Conservation (phyloP, 2,888 invertebrate genomes). For the Ptilodon capucinus region DNA sequence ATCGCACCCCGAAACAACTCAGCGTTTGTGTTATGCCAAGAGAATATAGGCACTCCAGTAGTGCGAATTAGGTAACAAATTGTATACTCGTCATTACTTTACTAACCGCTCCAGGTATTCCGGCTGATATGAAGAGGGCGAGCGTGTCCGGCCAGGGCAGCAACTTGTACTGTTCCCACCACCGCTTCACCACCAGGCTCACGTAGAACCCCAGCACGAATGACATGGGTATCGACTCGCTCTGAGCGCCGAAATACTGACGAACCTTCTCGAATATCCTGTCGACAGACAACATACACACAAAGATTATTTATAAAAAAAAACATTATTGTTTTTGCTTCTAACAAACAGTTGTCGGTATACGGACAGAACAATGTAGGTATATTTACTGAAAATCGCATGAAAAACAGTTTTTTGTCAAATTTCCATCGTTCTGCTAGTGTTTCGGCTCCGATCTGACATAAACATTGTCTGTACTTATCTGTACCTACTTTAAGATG, state of each 20-base stretch:
- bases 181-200: conserved; percentile 93
- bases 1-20: no score
- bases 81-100: conserved; percentile 62
- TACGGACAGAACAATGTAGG: no score
- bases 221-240: conserved; percentile 96
- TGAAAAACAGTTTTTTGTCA: no score
- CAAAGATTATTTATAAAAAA: not conserved
- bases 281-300: conserved; percentile 48
- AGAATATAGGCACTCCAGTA: not conserved
- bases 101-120: conserved; percentile 94
- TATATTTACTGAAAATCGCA: no score
- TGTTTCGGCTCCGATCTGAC: no score
- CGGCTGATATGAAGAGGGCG: conserved; percentile 95
- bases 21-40: no score
- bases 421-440: no score
- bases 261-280: conserved; percentile 94
- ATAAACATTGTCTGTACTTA: no score
- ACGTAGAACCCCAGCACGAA: conserved; percentile 98
- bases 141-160: conserved; percentile 97
- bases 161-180: conserved; percentile 97
- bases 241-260: conserved; percentile 93
- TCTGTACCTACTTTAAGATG: no score
- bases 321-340: no score
- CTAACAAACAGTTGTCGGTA: no score
- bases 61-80: conserved; percentile 26